Evolutionary conservation across 1,140 invertebrate genomes (phyloP).

Genomic region (Drosophila novamexicana): DNA sequence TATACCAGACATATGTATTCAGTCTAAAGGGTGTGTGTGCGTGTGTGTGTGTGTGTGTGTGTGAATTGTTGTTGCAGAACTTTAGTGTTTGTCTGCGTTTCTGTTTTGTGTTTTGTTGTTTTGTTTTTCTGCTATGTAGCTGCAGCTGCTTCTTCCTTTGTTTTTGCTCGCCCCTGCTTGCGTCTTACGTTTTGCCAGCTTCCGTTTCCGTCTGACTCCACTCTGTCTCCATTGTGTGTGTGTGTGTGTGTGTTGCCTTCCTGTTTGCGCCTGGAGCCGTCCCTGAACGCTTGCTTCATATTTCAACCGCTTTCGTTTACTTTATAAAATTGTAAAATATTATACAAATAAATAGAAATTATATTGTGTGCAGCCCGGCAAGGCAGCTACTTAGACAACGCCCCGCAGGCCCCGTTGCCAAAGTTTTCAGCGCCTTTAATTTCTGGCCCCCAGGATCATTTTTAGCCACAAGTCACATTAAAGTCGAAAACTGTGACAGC

Average conservation of each 20-base stretch:
- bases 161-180: constrained; percentile 57
- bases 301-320: constrained; percentile 68
- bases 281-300: constrained; percentile 56
- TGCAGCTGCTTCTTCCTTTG: constrained; percentile 67
- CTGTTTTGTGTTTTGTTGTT: constrained; percentile 43
- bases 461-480: constrained; percentile 59
- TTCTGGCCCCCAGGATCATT: constrained; percentile 10
- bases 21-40: constrained; percentile 7
- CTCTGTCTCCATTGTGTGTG: not conserved
- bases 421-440: constrained; percentile 63
- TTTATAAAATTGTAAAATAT: constrained; percentile 82
- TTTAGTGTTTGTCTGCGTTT: constrained; percentile 38
- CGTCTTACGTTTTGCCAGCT: constrained; percentile 58
- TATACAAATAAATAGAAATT: constrained; percentile 75
- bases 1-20: constrained; percentile 29
- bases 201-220: constrained; percentile 64
- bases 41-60: constrained; percentile 1
- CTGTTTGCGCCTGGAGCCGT: constrained; percentile 64
- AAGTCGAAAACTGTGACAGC: constrained; percentile 69
- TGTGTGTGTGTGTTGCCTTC: constrained; percentile 52
- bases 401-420: constrained; percentile 25
- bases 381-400: constrained; percentile 65
- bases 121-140: constrained; percentile 58
- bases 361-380: constrained; percentile 6
- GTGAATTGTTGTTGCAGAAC: constrained; percentile 37